Conservation (phyloP, 2,888 invertebrate genomes). For the Drosophila borborema region DNA sequence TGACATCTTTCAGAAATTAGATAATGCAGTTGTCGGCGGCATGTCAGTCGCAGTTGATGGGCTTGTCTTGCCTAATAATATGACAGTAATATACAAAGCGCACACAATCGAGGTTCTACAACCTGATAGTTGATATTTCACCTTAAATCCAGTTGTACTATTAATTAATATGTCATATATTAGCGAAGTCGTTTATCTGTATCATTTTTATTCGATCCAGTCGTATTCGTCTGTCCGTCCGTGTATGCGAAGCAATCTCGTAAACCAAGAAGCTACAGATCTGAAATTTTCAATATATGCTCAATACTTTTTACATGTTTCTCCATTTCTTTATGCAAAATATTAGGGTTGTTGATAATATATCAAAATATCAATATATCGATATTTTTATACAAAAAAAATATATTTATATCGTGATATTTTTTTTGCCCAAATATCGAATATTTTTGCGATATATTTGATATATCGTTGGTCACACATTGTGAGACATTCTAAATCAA, state of each 20-base stretch:
- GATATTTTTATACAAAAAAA: too few relatives aligned
- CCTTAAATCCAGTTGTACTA: conserved; percentile 80
- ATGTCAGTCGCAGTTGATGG: conserved; percentile 52
- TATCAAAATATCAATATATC: too few relatives aligned
- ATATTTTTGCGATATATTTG: too few relatives aligned
- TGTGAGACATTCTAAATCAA: too few relatives aligned
- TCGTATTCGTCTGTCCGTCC: too few relatives aligned
- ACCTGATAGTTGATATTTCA: conserved; percentile 27
- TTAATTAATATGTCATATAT: conserved; percentile 59
- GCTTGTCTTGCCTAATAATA: conserved; percentile 57
- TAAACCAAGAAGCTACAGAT: neutral
- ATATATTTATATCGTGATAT: too few relatives aligned
- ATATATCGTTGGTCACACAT: too few relatives aligned
- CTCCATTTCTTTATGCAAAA: conserved; percentile 47
- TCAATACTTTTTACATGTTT: neutral
- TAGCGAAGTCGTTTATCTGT: neutral
- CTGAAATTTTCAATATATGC: neutral
- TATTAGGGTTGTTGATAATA: too few relatives aligned
- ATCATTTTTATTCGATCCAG: too few relatives aligned
- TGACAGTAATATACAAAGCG: conserved; percentile 52
- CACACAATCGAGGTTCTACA: conserved; percentile 16
- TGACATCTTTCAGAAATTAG: conserved; percentile 79
- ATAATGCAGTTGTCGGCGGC: conserved; percentile 72
- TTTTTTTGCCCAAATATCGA: too few relatives aligned
- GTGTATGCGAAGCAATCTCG: neutral